These are phyloP conservation scores for Platysternon megacephalum DNA, from an alignment of 2,113 vertebrate genomes.

Conservation along the genomic window DNA sequence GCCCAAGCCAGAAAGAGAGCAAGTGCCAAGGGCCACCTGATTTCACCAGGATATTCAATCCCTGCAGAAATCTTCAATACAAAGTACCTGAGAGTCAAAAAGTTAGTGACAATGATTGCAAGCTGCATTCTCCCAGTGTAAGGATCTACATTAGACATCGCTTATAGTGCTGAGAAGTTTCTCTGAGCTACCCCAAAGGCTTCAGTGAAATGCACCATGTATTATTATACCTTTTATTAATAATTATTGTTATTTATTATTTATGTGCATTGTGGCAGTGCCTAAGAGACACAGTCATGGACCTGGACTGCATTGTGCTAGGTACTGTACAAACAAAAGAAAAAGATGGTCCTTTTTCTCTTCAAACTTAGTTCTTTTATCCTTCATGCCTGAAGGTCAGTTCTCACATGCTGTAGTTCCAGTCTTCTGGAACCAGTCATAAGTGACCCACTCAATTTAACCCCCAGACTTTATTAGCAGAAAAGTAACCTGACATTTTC, in stretches of 20 bases:
- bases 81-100: slow-evolving; percentile 86
- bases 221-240: neutral
- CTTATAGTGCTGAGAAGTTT: neutral
- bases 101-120: neutral
- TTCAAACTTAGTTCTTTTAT: neutral
- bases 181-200: neutral
- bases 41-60: slow-evolving; percentile 95
- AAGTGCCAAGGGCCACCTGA: slow-evolving; percentile 93
- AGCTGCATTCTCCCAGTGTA: neutral
- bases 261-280: slow-evolving; percentile 68
- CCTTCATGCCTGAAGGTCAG: rapidly evolving
- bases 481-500: rapidly evolving
- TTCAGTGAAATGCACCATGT: neutral
- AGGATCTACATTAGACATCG: neutral
- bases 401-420: neutral
- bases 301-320: slow-evolving; percentile 21
- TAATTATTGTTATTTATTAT: slow-evolving; percentile 38
- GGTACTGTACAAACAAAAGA: neutral
- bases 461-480: neutral
- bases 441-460: neutral
- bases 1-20: slow-evolving; percentile 94
- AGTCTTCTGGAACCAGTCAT: neutral
- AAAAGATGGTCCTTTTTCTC: neutral
- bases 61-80: slow-evolving; percentile 98
- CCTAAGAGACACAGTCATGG: slow-evolving; percentile 9